Evolutionary conservation across 2,888 invertebrate species (phyloP).

Genomic region (Xanthia icteritia): DNA sequence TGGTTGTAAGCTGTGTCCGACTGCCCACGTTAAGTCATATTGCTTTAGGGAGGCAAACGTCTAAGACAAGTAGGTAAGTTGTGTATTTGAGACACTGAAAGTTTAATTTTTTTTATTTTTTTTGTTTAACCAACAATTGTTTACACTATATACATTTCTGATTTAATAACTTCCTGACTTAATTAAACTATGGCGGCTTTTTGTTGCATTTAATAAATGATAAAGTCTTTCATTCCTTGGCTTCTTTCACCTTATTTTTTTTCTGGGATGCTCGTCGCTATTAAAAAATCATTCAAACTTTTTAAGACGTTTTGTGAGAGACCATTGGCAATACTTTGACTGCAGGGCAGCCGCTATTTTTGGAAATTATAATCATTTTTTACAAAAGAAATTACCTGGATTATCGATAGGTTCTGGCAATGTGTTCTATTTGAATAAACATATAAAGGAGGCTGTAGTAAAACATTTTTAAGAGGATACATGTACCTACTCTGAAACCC

Average conservation of each 20-base stretch:
- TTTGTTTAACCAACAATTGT: too few species aligned
- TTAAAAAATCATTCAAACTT: neutral
- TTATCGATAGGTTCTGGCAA: slow-evolving; percentile 4
- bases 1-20: slow-evolving; percentile 25
- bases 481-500: neutral
- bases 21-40: slow-evolving; percentile 25
- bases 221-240: slow-evolving; percentile 2
- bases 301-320: neutral
- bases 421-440: slow-evolving; percentile 12
- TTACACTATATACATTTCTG: too few species aligned
- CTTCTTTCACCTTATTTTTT: neutral
- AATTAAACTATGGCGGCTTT: slow-evolving; percentile 17
- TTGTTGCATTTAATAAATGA: slow-evolving; percentile 22
- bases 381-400: neutral
- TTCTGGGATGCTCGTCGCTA: neutral
- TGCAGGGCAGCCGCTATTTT: neutral
- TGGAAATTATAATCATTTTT: neutral
- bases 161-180: slow-evolving; percentile 29
- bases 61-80: slow-evolving; percentile 33
- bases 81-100: slow-evolving; percentile 21
- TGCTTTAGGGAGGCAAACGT: slow-evolving; percentile 11
- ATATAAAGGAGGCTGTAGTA: slow-evolving; percentile 17
- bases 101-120: too few species aligned
- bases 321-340: neutral
- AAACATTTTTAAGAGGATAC: slow-evolving; percentile 13